These are phyloP conservation scores for Oreochromis niloticus DNA, from an alignment of 2,113 vertebrate genomes.

Conservation along the genomic window DNA sequence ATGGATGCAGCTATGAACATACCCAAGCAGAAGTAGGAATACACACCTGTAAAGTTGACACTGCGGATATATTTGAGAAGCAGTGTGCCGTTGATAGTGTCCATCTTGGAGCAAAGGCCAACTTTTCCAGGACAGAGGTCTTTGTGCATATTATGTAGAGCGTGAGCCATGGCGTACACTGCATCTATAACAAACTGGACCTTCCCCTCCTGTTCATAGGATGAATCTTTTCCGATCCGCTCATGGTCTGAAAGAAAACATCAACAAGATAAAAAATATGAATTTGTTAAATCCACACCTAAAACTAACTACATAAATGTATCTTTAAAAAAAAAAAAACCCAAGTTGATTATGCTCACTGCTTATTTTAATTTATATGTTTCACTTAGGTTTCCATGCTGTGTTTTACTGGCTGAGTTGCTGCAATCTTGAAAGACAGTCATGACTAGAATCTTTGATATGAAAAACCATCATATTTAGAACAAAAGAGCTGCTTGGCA, in stretches of 20 bases:
- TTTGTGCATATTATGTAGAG: conserved; percentile 91
- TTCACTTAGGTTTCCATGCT: neutral
- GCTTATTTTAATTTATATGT: neutral
- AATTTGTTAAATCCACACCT: neutral
- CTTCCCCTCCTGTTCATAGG: conserved; percentile 93
- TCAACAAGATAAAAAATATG: neutral
- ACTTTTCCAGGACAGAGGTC: conserved; percentile 86
- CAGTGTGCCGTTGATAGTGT: conserved; percentile 83
- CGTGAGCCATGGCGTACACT: conserved; percentile 90
- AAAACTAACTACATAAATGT: neutral
- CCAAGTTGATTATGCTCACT: neutral
- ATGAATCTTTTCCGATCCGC: conserved; percentile 89
- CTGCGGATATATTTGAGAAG: conserved; percentile 92
- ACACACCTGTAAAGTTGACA: conserved; percentile 92
- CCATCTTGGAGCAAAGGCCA: conserved; percentile 88
- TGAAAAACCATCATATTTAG: neutral
- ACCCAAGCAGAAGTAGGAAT: neutral
- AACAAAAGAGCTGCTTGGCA: neutral
- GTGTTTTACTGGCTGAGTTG: neutral
- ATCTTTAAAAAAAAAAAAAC: neutral
- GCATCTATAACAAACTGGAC: conserved; percentile 95
- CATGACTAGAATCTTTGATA: neutral
- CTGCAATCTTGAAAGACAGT: neutral
- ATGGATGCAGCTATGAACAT: neutral
- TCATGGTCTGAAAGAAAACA: conserved; percentile 78